These are phyloP conservation scores for Drosophila hamatofila DNA, from an alignment of 2,888 invertebrate species.

Conservation along the genomic window DNA sequence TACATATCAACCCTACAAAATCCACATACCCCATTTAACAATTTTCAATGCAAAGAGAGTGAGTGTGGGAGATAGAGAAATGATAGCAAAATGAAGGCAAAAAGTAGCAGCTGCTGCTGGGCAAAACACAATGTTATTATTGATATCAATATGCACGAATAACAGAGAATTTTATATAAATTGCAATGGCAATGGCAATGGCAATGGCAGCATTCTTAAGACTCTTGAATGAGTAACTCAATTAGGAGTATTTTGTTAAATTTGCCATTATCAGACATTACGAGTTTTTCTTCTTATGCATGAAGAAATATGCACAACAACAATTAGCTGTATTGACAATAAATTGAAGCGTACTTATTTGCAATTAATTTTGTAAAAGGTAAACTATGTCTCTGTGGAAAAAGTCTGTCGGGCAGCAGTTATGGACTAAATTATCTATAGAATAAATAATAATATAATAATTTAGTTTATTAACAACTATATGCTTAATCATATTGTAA, in stretches of 20 bases:
- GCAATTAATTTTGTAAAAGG: background rate
- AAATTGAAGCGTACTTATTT: background rate
- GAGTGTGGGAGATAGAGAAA: background rate
- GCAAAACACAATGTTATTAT: slow-evolving; percentile 54
- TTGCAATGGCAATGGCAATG: slow-evolving; percentile 22
- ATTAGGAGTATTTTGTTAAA: slow-evolving; percentile 4
- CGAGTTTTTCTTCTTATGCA: background rate
- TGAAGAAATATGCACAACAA: background rate
- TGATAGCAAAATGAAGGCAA: background rate
- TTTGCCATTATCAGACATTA: background rate
- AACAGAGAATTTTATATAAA: slow-evolving; percentile 22
- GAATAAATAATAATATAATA: background rate
- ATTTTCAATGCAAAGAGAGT: background rate
- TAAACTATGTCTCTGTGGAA: background rate
- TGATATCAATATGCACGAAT: slow-evolving; percentile 40
- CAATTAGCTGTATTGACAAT: background rate
- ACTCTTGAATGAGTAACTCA: background rate
- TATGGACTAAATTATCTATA: background rate
- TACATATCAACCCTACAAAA: background rate
- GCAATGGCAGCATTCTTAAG: slow-evolving; percentile 16
- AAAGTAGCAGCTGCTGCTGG: slow-evolving; percentile 64
- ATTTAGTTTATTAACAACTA: too few relatives aligned
- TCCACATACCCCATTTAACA: background rate
- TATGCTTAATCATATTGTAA: too few relatives aligned
- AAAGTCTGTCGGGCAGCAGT: background rate